A percentile compares a stretch with the other conserved stretches of the same genome.
phyloP scores from a whole-genome alignment of 1,140 invertebrate genomes.

The Zelostemma sp. region DNA sequence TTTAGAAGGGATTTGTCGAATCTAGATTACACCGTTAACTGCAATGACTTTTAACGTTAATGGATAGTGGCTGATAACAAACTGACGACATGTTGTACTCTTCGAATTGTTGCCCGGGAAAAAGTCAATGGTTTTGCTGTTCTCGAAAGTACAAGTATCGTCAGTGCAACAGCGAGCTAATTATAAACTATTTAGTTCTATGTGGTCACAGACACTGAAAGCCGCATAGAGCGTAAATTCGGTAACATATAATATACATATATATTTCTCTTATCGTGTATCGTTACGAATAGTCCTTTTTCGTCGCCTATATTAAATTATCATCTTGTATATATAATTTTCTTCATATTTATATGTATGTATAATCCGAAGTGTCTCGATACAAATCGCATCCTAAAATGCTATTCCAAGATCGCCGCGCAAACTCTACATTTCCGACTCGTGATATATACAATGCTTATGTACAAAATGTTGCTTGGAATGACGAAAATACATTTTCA shows the following conservation, averaged over 20 bases:
- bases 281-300: conserved; percentile 33
- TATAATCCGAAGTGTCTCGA: conserved; percentile 37
- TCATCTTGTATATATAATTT: conserved; percentile 39
- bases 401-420: conserved; percentile 13
- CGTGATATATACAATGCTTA: conserved; percentile 54
- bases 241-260: conserved; percentile 50
- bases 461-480: conserved; percentile 53
- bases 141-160: conserved; percentile 8
- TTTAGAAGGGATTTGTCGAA: conserved; percentile 22
- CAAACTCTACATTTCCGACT: conserved; percentile 29
- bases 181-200: conserved; percentile 46
- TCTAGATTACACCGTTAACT: conserved; percentile 38
- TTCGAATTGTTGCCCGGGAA: not conserved
- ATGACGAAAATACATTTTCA: conserved; percentile 50
- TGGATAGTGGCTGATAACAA: conserved; percentile 36
- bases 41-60: conserved; percentile 42
- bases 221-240: conserved; percentile 51
- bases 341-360: conserved; percentile 29
- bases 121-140: not conserved
- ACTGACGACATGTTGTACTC: conserved; percentile 30
- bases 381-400: conserved; percentile 47
- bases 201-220: conserved; percentile 54
- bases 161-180: conserved; percentile 36
- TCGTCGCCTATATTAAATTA: conserved; percentile 34
- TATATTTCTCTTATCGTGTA: conserved; percentile 40